Base-by-base conservation (phyloP, 2,888 invertebrate species). In the Cerastis rubricosa region DNA sequence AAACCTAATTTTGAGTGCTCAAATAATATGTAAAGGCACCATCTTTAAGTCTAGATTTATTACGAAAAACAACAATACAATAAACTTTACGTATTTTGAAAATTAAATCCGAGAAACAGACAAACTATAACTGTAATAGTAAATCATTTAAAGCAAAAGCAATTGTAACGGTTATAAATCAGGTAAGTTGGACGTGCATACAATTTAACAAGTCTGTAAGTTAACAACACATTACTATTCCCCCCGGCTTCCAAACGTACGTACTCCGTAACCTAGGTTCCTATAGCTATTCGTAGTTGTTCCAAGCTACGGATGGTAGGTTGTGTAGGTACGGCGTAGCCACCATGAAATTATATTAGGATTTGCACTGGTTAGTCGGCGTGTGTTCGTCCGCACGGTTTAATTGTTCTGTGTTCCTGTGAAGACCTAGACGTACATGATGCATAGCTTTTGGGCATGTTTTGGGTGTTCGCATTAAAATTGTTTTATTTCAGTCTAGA, bases 121-220 rank as follows among this genome's bases (percentile, higher is more conserved):
- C 69, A 67, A 83, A 79, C 75, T 76, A 70, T 74, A 83, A 63
- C 78, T 72, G 74, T 79, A 71, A 76, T 79, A 69, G 79, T 90
- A 91, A 91, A 90, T 91, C 87, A 91, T 90, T 84, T 87, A 86
- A 88, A 89, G 87, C 88, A 88, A 89, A 91, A 88, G 90, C 90
- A 90, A 91, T 91, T 90, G 87, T 88, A 86, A 87, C 83, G 86
- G 85, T 84, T 85, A 92, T 92, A 92, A 92, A 92, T 92, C 90
- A 90, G 84, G 86, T 87, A 90, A 91, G 89, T 91, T 91, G 86
- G 90, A 91, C 92, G 89, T 90, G 91, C 91, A 92, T 92, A 92
- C 89, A 91, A 91, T 91, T 91, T 91, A 91, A 91, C 91, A 88
- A 90, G 90, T 90, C 88, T 80, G 90, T 92, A 91, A 91, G 89